These are phyloP conservation scores for Agrotis exclamationis DNA, from an alignment of 2,888 invertebrate species.

Conservation along the genomic window DNA sequence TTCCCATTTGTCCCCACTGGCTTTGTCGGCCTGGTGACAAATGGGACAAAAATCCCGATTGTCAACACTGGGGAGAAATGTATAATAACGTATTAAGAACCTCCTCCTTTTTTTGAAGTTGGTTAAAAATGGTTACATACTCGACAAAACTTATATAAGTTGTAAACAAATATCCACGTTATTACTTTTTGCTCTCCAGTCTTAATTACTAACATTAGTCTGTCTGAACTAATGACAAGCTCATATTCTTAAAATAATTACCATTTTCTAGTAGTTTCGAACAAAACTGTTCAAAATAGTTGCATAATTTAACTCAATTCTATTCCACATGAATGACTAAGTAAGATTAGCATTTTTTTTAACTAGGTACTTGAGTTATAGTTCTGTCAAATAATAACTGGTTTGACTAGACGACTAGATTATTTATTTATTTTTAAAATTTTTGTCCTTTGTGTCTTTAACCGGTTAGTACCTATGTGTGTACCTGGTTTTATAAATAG, in stretches of 20 bases:
- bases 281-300: conserved; percentile 1
- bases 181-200: neutral
- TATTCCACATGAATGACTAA: neutral
- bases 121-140: neutral
- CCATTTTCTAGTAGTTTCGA: neutral
- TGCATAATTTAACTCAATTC: conserved; percentile 10
- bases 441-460: neutral
- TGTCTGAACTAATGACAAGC: neutral
- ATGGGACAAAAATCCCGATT: no score
- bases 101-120: no score
- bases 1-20: no score
- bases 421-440: neutral
- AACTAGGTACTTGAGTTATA: neutral
- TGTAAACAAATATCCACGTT: neutral
- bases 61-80: no score
- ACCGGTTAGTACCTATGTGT: no score
- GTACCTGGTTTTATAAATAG: neutral
- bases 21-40: no score
- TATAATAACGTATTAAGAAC: no score
- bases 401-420: neutral
- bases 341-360: conserved; percentile 9
- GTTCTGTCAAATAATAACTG: neutral
- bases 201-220: conserved; percentile 20
- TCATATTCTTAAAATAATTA: neutral
- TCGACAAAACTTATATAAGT: neutral